These are phyloP conservation scores for Callyntrura sp. DNA, from an alignment of 2,888 invertebrate species.

Conservation along the genomic window DNA sequence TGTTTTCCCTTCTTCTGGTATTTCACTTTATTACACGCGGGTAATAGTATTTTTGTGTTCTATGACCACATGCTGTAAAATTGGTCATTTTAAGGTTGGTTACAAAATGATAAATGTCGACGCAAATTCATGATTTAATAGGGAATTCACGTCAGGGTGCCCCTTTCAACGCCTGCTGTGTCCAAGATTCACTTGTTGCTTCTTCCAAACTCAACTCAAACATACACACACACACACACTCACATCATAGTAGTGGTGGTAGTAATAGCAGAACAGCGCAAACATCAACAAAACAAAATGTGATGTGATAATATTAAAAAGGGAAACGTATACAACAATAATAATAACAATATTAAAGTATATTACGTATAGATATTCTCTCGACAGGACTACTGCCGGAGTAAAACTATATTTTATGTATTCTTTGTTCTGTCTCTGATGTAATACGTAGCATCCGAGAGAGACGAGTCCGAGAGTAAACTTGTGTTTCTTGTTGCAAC, in stretches of 20 bases:
- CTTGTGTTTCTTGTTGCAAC: conserved; percentile 15
- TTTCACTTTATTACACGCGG: conserved; percentile 46
- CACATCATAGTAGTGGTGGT: too few species aligned
- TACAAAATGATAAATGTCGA: conserved; percentile 84
- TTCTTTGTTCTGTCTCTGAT: neutral
- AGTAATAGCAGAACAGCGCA: neutral
- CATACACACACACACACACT: conserved; percentile 3
- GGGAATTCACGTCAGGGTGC: conserved; percentile 82
- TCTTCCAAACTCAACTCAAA: conserved; percentile 44
- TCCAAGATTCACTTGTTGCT: conserved; percentile 78
- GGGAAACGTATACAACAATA: conserved; percentile 64
- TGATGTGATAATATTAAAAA: conserved; percentile 36
- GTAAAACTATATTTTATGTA: conserved; percentile 14
- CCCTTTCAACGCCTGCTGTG: conserved; percentile 84
- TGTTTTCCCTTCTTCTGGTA: conserved; percentile 51
- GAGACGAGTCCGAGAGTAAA: neutral
- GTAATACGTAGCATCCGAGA: conserved; percentile 29
- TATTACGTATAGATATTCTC: conserved; percentile 8
- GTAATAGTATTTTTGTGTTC: conserved; percentile 24
- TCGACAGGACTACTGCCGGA: conserved; percentile 39
- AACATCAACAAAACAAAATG: conserved; percentile 9
- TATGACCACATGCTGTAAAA: conserved; percentile 83
- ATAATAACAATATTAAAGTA: conserved; percentile 33
- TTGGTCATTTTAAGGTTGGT: conserved; percentile 83
- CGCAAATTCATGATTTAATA: conserved; percentile 83